Evolutionary conservation across 2,888 invertebrate species (phyloP).

Genomic region (Agrochola macilenta): DNA sequence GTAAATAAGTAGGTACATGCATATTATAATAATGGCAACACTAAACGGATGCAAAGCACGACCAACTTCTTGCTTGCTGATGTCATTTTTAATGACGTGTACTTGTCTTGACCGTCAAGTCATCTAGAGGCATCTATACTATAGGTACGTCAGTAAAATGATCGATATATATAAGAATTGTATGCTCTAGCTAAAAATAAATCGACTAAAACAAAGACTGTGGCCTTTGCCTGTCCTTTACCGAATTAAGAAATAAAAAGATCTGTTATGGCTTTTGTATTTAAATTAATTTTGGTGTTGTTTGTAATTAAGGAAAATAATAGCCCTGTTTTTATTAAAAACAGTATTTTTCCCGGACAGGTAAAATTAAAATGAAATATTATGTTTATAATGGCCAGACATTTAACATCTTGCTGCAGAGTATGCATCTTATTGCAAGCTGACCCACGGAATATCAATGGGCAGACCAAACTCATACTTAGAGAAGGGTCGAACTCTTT

Average conservation of each 20-base stretch:
- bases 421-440: too few relatives aligned
- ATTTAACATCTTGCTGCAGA: too few relatives aligned
- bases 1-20: constrained; percentile 19
- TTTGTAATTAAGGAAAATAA: neutral
- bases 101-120: constrained; percentile 39
- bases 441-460: neutral
- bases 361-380: neutral
- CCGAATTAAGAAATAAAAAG: neutral
- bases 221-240: constrained; percentile 33
- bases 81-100: constrained; percentile 61
- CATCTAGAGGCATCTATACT: constrained; percentile 11
- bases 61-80: constrained; percentile 54
- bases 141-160: constrained; percentile 30
- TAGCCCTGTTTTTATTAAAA: neutral
- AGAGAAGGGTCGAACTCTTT: neutral
- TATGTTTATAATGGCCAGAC: neutral
- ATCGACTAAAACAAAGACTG: constrained; percentile 12
- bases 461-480: neutral
- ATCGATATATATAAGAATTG: constrained; percentile 27
- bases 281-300: neutral
- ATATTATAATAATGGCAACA: constrained; percentile 51
- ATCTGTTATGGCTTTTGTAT: neutral
- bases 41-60: constrained; percentile 69
- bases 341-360: too few relatives aligned
- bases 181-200: constrained; percentile 17